phyloP scores from a whole-genome alignment of 2,888 invertebrate genomes.

The Polietes domitor region DNA sequence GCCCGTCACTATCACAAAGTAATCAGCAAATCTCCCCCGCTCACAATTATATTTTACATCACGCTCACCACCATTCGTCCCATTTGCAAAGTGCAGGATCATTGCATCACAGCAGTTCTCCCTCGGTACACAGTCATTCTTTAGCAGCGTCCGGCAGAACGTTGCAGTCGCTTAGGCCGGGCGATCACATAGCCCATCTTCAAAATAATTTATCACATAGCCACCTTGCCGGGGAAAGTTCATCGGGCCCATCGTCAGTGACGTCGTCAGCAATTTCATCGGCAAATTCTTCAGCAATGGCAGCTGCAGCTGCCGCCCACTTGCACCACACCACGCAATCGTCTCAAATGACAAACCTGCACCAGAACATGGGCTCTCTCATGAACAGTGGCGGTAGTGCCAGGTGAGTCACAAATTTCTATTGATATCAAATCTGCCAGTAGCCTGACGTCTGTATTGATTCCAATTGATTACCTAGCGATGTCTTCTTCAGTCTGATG shows the following conservation, averaged over 20 bases:
- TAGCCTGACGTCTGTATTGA: background rate
- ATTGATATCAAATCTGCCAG: background rate
- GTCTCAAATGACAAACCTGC: conserved; percentile 80
- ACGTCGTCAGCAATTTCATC: conserved; percentile 70
- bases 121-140: conserved; percentile 56
- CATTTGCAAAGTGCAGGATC: conserved; percentile 42
- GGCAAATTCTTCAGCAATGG: conserved; percentile 75
- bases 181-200: conserved; percentile 47
- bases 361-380: conserved; percentile 80
- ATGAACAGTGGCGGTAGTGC: conserved; percentile 81
- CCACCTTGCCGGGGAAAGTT: conserved; percentile 63
- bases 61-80: conserved; percentile 54
- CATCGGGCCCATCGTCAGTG: conserved; percentile 49
- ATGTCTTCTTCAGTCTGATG: conserved; percentile 81
- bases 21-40: conserved; percentile 55
- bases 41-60: conserved; percentile 60
- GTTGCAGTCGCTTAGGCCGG: conserved; percentile 50
- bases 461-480: conserved; percentile 71
- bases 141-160: conserved; percentile 36
- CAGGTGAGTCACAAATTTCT: conserved; percentile 73
- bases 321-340: conserved; percentile 79
- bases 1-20: conserved; percentile 64
- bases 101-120: conserved; percentile 52
- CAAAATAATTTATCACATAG: conserved; percentile 42
- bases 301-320: conserved; percentile 77